Evolutionary conservation across 2,113 vertebrate species (phyloP).

Genomic region (Microtus oregoni): DNA sequence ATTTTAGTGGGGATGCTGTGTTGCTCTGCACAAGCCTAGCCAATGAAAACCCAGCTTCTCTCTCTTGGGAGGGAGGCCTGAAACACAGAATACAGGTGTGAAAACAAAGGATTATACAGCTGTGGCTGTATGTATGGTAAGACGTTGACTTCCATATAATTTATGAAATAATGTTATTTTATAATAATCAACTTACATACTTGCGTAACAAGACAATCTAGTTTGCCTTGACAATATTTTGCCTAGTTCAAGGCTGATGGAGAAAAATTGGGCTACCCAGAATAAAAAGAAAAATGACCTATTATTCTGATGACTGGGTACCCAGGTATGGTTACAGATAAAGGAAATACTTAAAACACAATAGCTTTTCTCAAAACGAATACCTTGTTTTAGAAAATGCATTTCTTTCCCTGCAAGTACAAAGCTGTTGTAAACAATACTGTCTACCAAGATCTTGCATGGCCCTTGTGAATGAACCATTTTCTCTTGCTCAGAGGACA

Average conservation of each 20-base stretch:
- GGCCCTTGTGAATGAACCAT: not conserved
- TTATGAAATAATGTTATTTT: not conserved
- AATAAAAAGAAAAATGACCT: not conserved
- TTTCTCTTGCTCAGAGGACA: not conserved
- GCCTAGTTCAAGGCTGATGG: not conserved
- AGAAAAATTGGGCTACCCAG: not conserved
- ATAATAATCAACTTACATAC: not conserved
- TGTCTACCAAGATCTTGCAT: not conserved
- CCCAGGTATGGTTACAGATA: not conserved
- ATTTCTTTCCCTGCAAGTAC: not conserved
- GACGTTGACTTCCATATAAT: not conserved
- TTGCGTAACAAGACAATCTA: not conserved
- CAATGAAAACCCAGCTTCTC: not conserved
- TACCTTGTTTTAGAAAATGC: conserved; percentile 11
- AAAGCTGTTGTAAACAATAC: not conserved
- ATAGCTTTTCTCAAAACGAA: not conserved
- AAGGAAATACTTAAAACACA: not conserved
- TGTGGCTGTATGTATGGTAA: not conserved
- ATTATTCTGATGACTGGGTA: not conserved
- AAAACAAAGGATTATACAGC: not conserved
- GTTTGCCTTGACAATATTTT: not conserved
- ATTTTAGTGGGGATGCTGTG: not conserved
- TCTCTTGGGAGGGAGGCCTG: not conserved
- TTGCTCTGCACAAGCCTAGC: not conserved
- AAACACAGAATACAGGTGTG: not conserved